Base-by-base conservation (phyloP, 2,113 vertebrate species). In the Oryzias javanicus region DNA sequence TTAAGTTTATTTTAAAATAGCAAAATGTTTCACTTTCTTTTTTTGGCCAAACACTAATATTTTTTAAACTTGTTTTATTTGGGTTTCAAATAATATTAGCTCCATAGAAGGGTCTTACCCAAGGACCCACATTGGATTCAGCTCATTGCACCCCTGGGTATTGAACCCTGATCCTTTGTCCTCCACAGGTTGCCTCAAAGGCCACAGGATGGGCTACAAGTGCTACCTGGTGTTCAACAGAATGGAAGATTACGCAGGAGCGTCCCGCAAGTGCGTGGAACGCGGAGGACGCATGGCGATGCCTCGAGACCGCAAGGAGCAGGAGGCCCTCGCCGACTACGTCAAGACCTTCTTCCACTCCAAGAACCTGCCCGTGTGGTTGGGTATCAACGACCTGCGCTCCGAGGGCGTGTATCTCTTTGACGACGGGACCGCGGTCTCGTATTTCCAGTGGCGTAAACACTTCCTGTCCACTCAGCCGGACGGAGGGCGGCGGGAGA, bases 281-380 rank as follows among this genome's bases (percentile, higher is more conserved):
- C 90, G 94, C 0, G 95, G 95, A 0, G 95, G 95, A 0, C 91
- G 87, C 22, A 74, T 96, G 85, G 95, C 94, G 0, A 95, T 95
- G 90, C 94, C 94, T 0, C 92, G 89, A 0, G 95, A 95, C 65
- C 86, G 90, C 24, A 85, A 63, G 17, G 94, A 96, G 81, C 91
- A 94, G 88, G 92, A 93, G 15, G 89, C 87, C 4, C 65, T 97
- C 3, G 86, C 90, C 0, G 88, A 91, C 44, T 96, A 96, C n/a
- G 78, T 94, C 16, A 92, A 90, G 16, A 49, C 78, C 0, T 88
- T 92, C 45, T 93, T 95, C 65, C 92, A 88, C 4, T 92, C 93
- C 0, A 92, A 92, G 60, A 96, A 95, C 91, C 95, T 93, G 95
- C 94, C 93, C 0, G 91, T 95, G 41, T 96, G 95, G 95, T 83